Evolutionary conservation across 2,113 vertebrate species (phyloP), one percentile per base, ranked within the genome.

Genomic region (Lethenteron reissneri): DNA sequence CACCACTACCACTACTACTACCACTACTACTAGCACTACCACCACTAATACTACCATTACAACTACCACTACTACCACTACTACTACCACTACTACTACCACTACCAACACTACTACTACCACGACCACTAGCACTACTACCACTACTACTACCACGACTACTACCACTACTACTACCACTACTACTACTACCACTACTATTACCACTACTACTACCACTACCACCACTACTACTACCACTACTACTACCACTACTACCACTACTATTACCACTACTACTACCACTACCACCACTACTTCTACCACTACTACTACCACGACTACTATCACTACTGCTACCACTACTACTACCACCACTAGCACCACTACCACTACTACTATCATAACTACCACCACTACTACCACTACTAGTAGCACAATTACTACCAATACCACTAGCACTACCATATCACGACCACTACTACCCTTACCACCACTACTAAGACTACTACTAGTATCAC

Each of bases 261-360:
- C 60, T 64, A 64, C 60, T 64, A 64, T 62, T 62, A 62, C 60
- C 17, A 64, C 60, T 17, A 64, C 60, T 64, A 64, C 60, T 64
- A 64, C 3, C 17, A 64, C 60, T 64, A 64, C 60, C 60, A 64
- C 60, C 60, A 64, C 60, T 64, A 64, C 17, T 64, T 14, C 60
- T 64, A 64, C 17, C 13, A 64, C 17, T 64, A 64, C 60, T 17
- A 4, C 3, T 64, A 64, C 3, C 17, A 64, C 60, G 2, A 64
- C 3, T 64, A 64, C 13, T 64, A 64, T 3, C 17, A 64, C 3
- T 64, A 4, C 17, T 4, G 3, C 60, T 64, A 64, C 60, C 60
- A 14, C 60, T 64, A 64, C 60, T 17, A 64, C 60, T 14, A 64
- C 60, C 17, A 64, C 60, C 17, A 64, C 60, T 17, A 64, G 13